Evolutionary conservation across 2,797 vertebrate genomes (phyloP), one percentile per base, ranked within the genome.

Genomic region (Eurystomus glaucurus): DNA sequence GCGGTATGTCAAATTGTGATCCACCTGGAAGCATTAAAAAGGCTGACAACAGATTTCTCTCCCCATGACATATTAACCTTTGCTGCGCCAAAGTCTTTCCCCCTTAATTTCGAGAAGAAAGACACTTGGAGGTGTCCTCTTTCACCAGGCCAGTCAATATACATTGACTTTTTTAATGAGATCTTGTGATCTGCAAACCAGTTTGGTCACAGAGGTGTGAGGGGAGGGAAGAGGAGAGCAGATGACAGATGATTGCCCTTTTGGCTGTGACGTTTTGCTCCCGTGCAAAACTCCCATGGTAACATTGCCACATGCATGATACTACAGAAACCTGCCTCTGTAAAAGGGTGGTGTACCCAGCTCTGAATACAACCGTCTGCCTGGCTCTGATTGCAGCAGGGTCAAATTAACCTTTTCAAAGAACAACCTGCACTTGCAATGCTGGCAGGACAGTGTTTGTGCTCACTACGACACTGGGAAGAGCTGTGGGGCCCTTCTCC

Each of bases 21-120:
- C 52, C 88, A 93, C 58, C 46, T 85, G 71, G 83, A 93, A 97
- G 85, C 11, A 8, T 55, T 94, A 92, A 87, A 96, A 96, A 90
- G 20, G 41, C 78, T 92, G 88, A 65, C 60, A 41, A 68, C 0
- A 4, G 10, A 31, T 29, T 81, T 65, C 31, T 88, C 51, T 88
- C 74, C 65, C 84, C 33, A 15, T 0, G 1, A 15, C 8, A 9
- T n/a, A 31, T 80, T 90, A 80, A 79, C 22, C 16, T 48, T 45
- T 72, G 9, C 20, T 41, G 10, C 46, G n/a, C 14, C 84, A 61
- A 70, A 85, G 11, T 12, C 11, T 75, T 50, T 35, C 9, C 9
- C 45, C 52, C 4, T 61, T 6, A 8, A 14, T 85, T 93, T 84
- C 21, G 80, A 71, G 64, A 81, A 65, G 50, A 31, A 35, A 52